Percentiles rank a stretch among this genome's conserved stretches.
Evolutionary conservation across 2,113 vertebrate genomes (phyloP).

Genomic region (Seriola dumerili): DNA sequence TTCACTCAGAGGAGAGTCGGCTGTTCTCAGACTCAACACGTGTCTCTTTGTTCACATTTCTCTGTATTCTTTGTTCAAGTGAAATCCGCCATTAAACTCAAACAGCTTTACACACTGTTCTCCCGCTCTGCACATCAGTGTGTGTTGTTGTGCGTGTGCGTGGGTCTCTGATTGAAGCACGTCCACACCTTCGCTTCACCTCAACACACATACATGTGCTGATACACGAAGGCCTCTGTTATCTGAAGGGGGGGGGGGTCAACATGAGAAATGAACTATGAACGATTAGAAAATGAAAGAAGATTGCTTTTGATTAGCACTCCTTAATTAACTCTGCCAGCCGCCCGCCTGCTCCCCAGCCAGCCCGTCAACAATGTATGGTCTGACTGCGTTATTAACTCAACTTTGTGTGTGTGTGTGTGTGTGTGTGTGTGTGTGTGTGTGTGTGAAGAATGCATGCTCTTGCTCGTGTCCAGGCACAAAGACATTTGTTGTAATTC

Average conservation of each 20-base stretch:
- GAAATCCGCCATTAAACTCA: not conserved
- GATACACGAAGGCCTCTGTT: constrained; percentile 43
- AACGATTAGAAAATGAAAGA: constrained; percentile 72
- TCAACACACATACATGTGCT: not conserved
- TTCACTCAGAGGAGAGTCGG: not conserved
- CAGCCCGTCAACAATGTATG: constrained; percentile 48
- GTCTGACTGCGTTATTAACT: constrained; percentile 53
- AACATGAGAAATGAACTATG: constrained; percentile 61
- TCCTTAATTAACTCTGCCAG: constrained; percentile 73
- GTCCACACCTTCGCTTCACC: constrained; percentile 26
- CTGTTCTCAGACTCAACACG: not conserved
- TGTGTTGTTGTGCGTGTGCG: not conserved
- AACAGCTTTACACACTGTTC: not conserved
- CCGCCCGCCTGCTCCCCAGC: constrained; percentile 54
- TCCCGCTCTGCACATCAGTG: not conserved
- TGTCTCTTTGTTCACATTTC: not conserved
- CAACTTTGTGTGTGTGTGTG: constrained; percentile 12
- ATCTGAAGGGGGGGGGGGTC: constrained; percentile 57
- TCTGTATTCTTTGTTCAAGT: not conserved
- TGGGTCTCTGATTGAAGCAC: constrained; percentile 37
- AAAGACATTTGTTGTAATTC: not conserved
- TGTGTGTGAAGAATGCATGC: constrained; percentile 5
- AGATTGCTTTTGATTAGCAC: constrained; percentile 77
- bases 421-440: constrained; percentile 17
- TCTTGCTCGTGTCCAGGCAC: not conserved